A percentile compares a stretch with the other conserved stretches of the same genome.
These are phyloP conservation scores for Cebidichthys violaceus DNA, from an alignment of 2,113 vertebrate genomes.

Conservation along the genomic window DNA sequence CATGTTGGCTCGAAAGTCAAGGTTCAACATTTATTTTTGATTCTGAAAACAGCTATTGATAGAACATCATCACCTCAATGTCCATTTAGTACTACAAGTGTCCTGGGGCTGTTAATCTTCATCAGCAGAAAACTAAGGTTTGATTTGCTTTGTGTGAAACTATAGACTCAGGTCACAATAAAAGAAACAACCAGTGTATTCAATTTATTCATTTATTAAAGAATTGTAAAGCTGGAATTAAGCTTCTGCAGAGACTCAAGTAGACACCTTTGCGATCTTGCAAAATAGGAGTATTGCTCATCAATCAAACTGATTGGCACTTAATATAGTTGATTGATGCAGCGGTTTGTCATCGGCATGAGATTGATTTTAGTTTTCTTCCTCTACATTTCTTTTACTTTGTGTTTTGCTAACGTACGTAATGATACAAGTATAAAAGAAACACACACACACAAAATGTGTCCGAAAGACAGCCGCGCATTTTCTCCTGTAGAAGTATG, in stretches of 20 bases:
- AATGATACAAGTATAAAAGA: not conserved
- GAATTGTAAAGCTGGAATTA: not conserved
- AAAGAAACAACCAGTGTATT: not conserved
- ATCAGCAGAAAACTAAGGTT: not conserved
- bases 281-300: not conserved
- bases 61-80: not conserved
- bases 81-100: not conserved
- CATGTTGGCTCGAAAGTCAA: not conserved
- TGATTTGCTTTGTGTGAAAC: not conserved
- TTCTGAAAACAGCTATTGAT: not conserved
- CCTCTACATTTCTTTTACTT: not conserved
- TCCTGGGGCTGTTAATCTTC: not conserved
- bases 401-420: not conserved
- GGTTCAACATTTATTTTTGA: not conserved
- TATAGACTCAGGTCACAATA: not conserved
- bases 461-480: not conserved
- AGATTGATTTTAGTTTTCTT: not conserved
- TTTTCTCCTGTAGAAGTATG: not conserved
- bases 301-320: not conserved
- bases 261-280: no score
- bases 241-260: not conserved
- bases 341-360: not conserved
- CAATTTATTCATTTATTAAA: not conserved
- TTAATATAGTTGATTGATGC: not conserved
- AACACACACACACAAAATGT: not conserved